Evolutionary conservation across 2,888 invertebrate species (phyloP), one percentile per base, ranked within the genome.

Genomic region (Timema cristinae): DNA sequence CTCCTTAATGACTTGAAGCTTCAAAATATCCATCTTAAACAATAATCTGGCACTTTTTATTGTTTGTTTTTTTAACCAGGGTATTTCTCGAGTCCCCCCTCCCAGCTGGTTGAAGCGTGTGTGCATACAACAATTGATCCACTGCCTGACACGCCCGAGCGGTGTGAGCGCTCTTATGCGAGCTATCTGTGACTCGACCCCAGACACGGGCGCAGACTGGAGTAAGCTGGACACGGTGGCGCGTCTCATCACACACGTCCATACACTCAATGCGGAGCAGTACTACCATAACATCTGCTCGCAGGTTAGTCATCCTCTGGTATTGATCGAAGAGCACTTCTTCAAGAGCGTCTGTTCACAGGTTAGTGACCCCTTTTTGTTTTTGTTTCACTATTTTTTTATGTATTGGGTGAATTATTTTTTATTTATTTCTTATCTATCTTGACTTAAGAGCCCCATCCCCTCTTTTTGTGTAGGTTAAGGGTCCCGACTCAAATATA

Each of bases 151-250:
- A 73, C 82, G 85, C 71, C 82, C 87, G 1, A 86, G 88, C 76
- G 93, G 93, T 6, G 82, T 93, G 66, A 80, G 87, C 67, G 86
- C 87, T 72, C 81, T 92, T 13, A 86, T 90, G 52, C 81, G 85
- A 77, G 90, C 90, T 66, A 86, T 92, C 78, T 85, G 91, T 76
- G 88, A 88, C 76, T 83, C 81, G 73, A 84, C 86, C 76, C 80
- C 84, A 71, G 87, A 90, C 76, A 83, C 84, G 16, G 87, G 88
- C 0, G 82, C 83, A 76, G 87, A 89, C 77, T 91, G 91, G 91
- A 85, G 86, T 77, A 88, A 87, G 79, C 84, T 90, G 77, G 88
- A 91, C 72, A 84, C 88, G 77, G 85, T 91, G 73, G 87, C 88
- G 68, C 88, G 86, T 81, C 84, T 93, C 72, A 84, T 91, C 72